A percentile compares a stretch with the other conserved stretches of the same genome.
These are phyloP conservation scores for Pelodiscus sinensis DNA, from an alignment of 2,113 vertebrate species.

Conservation along the genomic window DNA sequence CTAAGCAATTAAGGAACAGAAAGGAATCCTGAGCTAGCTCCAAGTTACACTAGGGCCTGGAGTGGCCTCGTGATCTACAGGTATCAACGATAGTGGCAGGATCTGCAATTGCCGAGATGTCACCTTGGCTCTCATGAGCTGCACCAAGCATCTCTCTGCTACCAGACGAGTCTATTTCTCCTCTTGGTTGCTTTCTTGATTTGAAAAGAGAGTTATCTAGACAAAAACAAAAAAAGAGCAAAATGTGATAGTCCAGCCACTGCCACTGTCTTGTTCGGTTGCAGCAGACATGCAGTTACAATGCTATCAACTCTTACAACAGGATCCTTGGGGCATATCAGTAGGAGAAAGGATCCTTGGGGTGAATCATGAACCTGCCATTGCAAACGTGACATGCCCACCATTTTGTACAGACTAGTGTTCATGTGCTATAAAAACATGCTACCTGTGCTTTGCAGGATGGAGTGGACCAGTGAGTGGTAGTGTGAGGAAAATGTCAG, in stretches of 20 bases:
- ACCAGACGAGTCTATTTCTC: not conserved
- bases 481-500: not conserved
- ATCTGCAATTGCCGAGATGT: not conserved
- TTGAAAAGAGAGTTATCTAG: not conserved
- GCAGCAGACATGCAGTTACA: not conserved
- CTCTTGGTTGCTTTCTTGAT: not conserved
- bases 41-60: rapidly evolving
- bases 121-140: not conserved
- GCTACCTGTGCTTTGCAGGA: not conserved
- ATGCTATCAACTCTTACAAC: not conserved
- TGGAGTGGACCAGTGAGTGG: no score
- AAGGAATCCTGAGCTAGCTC: not conserved
- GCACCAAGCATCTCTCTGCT: not conserved
- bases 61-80: not conserved
- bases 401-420: not conserved
- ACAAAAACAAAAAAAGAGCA: not conserved
- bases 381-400: not conserved
- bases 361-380: not conserved
- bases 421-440: not conserved
- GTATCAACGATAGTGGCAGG: not conserved
- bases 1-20: not conserved
- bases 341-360: not conserved
- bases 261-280: not conserved
- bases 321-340: not conserved
- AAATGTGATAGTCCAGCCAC: not conserved